These are phyloP conservation scores for Trematocara macrostoma DNA, from an alignment of 2,113 vertebrate species.

Conservation along the genomic window DNA sequence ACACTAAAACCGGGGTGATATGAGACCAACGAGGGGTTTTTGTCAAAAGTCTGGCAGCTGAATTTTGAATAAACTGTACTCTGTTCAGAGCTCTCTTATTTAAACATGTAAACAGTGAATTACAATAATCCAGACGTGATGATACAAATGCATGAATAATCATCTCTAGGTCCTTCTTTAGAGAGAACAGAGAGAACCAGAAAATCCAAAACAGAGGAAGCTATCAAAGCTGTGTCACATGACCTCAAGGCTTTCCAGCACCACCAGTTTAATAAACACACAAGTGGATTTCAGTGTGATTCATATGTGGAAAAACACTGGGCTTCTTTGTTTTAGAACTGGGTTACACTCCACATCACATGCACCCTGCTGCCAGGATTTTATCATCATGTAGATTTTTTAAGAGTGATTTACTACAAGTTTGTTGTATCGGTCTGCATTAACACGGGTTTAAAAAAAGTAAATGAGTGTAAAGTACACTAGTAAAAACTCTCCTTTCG, in stretches of 20 bases:
- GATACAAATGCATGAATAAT: no score
- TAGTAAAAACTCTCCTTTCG: rapidly evolving
- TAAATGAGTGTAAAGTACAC: not conserved
- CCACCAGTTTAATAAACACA: not conserved
- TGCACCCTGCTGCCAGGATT: not conserved
- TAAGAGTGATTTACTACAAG: not conserved
- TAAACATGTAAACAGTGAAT: no score
- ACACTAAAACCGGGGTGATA: no score
- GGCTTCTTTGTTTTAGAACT: not conserved
- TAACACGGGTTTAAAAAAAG: not conserved
- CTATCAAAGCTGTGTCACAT: not conserved
- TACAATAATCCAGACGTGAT: no score
- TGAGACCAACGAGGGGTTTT: no score
- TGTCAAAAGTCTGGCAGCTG: no score
- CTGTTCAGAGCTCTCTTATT: no score
- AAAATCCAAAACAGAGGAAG: not conserved
- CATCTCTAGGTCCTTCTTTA: no score
- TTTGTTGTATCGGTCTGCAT: rapidly evolving
- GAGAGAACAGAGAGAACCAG: not conserved
- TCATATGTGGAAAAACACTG: not conserved
- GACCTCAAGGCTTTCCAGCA: not conserved
- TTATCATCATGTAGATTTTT: not conserved
- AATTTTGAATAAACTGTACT: no score
- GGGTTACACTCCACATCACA: not conserved
- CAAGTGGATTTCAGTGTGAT: not conserved